phyloP scores from a whole-genome alignment of 2,888 invertebrate genomes.

The Aethes cnicana region DNA sequence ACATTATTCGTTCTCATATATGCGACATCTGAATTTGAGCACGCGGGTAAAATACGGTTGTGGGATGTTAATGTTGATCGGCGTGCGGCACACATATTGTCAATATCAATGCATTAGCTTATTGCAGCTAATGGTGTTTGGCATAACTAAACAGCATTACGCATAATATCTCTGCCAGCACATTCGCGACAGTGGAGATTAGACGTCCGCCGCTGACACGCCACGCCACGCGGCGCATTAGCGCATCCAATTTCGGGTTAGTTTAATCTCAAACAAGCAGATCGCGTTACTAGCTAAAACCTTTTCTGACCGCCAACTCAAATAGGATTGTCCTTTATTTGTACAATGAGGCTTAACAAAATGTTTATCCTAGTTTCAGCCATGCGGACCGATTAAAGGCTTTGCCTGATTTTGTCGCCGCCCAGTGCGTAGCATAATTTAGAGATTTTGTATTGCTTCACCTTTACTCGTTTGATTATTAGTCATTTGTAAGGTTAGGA shows the following conservation, averaged over 20 bases:
- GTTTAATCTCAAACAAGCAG: constrained; percentile 59
- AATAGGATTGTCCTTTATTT: constrained; percentile 23
- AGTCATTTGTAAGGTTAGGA: no score
- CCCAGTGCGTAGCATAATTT: background rate
- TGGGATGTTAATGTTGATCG: no score
- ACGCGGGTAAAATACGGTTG: no score
- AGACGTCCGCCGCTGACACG: constrained; percentile 1
- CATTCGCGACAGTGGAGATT: constrained; percentile 12
- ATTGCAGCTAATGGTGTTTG: constrained; percentile 8
- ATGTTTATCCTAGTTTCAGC: background rate
- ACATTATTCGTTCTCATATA: background rate
- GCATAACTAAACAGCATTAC: background rate
- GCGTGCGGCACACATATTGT: no score
- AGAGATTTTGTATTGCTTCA: no score
- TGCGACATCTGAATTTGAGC: no score
- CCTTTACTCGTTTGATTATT: no score
- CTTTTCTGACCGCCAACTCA: constrained; percentile 19
- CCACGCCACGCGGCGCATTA: constrained; percentile 41
- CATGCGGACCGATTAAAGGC: no score
- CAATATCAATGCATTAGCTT: background rate
- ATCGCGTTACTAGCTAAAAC: constrained; percentile 51
- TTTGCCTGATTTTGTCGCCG: background rate
- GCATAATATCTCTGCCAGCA: constrained; percentile 4
- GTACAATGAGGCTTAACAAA: constrained; percentile 2
- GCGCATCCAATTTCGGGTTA: constrained; percentile 56